Base-by-base conservation (phyloP, 2,113 vertebrate species). In the Phodopus roborovskii region DNA sequence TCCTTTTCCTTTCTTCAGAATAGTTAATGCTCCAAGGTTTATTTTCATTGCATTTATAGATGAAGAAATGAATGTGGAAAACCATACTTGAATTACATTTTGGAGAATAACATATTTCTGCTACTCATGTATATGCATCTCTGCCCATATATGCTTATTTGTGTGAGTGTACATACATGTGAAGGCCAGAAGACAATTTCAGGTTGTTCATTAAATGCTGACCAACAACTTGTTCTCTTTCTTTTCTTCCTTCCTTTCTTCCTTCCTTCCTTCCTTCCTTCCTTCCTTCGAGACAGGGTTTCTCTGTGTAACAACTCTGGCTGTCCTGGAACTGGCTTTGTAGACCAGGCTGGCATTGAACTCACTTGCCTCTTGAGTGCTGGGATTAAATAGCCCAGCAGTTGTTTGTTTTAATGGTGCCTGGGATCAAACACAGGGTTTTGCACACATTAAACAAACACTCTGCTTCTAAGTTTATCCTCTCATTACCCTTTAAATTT, bases 1-100 rank as follows among this genome's bases (percentile, higher is more conserved):
- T 79, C 45, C 78, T 91, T 95, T 97, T 20, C 56, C n/a, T 96
- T 94, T 92, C 42, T 94, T 96, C 58, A 81, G 74, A 92, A 48
- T 70, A 16, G 50, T 92, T 91, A 71, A 36, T 95, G 33, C 39
- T 82, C 71, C 87, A 75, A 90, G 42, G 12, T 87, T 0, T 93
- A 22, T 84, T 93, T 92, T 90, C 28, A 88, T 94, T 84, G 58
- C 70, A 68, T 88, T 94, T 90, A 66, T 86, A 88, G 93, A n/a
- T 88, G 50, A 95, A 64, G 73, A 58, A 88, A 66, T 81, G 70
- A 28, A 68, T 88, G 24, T 62, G 75, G 16, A 94, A 81, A 33
- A 88, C 66, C 19, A 8, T 90, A 33, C 94, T 11, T 78, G 71
- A 70, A 78, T 93, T 94, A 75, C 78, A 53, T 78, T 74, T 53